These are phyloP conservation scores for Clavelina lepadiformis DNA, from an alignment of 23 tunicate species.

Conservation along the genomic window DNA sequence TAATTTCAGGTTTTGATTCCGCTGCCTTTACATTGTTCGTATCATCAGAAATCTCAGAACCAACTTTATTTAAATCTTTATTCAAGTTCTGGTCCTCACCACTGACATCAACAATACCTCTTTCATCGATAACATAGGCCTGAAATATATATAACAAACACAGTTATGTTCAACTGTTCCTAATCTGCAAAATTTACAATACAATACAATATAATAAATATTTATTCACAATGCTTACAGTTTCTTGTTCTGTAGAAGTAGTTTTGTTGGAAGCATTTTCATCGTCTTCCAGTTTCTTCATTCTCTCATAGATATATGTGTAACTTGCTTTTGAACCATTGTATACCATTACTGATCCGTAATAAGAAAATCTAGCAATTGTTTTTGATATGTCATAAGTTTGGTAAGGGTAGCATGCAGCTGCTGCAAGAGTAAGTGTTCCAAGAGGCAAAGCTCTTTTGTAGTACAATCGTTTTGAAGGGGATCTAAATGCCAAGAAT, in stretches of 20 bases:
- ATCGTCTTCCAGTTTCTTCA: neutral
- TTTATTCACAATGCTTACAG: too few relatives aligned
- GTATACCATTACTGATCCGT: neutral
- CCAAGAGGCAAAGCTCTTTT: constrained; percentile 27
- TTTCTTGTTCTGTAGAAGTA: too few relatives aligned
- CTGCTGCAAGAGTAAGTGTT: constrained; percentile 8
- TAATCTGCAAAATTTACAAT: too few relatives aligned
- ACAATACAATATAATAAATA: too few relatives aligned
- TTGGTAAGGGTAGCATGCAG: constrained; percentile 20
- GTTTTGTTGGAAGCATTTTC: too few relatives aligned
- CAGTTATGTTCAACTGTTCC: too few relatives aligned
- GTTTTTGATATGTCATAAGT: constrained; percentile 14
- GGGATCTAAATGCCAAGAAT: constrained; percentile 8
- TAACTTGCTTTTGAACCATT: neutral
- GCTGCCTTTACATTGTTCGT: too few relatives aligned
- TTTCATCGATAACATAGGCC: neutral
- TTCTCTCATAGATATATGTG: neutral
- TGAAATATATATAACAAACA: neutral
- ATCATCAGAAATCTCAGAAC: too few relatives aligned
- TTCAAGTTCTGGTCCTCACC: neutral
- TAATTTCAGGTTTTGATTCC: too few relatives aligned
- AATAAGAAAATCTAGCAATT: neutral
- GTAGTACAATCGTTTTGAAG: constrained; percentile 16
- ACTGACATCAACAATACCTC: neutral
- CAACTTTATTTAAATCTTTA: neutral